A percentile compares a stretch with the other conserved stretches of the same genome.
These are phyloP conservation scores for Apaloderma vittatum DNA, from an alignment of 2,113 vertebrate species.

Conservation along the genomic window DNA sequence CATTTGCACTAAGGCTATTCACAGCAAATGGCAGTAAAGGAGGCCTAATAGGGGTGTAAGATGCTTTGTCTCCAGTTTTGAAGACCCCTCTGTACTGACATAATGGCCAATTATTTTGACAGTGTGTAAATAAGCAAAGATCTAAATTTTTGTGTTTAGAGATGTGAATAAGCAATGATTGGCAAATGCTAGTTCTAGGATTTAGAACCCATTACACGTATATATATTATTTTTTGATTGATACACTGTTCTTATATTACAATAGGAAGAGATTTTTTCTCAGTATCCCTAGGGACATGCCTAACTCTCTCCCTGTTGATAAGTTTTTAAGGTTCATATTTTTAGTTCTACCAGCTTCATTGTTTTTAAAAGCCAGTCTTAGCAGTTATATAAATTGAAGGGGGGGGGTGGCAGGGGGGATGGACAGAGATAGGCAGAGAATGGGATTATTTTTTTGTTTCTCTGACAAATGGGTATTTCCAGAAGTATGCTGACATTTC, in stretches of 20 bases:
- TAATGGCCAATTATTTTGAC: background rate
- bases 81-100: background rate
- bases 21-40: background rate
- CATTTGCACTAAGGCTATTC: conserved; percentile 16
- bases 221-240: background rate
- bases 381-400: background rate
- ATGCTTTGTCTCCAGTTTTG: background rate
- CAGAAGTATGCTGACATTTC: conserved; percentile 36
- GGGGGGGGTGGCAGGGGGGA: rapidly evolving
- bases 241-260: background rate
- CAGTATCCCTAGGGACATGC: background rate
- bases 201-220: background rate
- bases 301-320: background rate
- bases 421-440: background rate
- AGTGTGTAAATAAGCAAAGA: background rate
- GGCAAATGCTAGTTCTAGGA: background rate
- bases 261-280: background rate
- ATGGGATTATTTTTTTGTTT: background rate
- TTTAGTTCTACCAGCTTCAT: background rate
- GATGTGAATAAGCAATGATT: background rate
- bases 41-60: background rate
- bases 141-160: background rate
- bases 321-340: background rate
- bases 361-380: conserved; percentile 20
- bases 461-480: background rate